Base-by-base conservation (phyloP, 2,113 vertebrate genomes). In the Microtus richardsoni region DNA sequence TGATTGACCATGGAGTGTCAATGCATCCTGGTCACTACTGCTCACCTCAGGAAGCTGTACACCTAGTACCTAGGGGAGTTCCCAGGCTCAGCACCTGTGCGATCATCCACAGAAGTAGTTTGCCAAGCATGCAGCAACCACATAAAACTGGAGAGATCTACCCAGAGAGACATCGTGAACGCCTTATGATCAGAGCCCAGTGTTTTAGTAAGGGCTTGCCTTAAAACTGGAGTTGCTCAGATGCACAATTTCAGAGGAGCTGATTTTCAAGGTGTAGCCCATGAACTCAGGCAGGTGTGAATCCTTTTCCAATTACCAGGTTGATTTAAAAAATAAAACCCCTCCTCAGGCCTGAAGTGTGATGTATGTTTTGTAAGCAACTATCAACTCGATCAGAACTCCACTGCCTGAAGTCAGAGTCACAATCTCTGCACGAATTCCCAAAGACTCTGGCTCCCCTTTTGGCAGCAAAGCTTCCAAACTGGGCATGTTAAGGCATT, bases 391-490 rank as follows among this genome's bases (percentile, higher is more conserved):
- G 44, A 93, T 94, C 93, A 89, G 82, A 16, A 28, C n/a, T 91
- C 87, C 7, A 9, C 36, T 87, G 97, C 97, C 97, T 30, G 85
- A 91, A 90, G 95, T 91, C 44, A 92, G 52, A 95, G 82, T 80
- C 71, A 49, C 16, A 94, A 87, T 64, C 71, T 66, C 10, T 60
- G 68, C 5, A 26, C 79, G 44, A 78, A 54, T 75, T 96, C 84
- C 75, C 94, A 92, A 96, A 88, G 92, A 91, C 91, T 95, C 68
- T 87, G 41, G 68, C 78, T 97, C 92, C 88, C 64, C 41, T 49
- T 62, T 62, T 91, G 94, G 93, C 77, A 82, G 52, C 91, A 89
- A 95, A 96, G 16, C 94, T 97, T 97, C 92, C 82, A 97, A 92
- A 92, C 6, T 68, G 95, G 95, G 95, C 91, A 66, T 93, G 96